A percentile compares a stretch with the other conserved stretches of the same genome.
These are phyloP conservation scores for Odontothrips loti DNA, from an alignment of 2,888 invertebrate species.

Conservation along the genomic window DNA sequence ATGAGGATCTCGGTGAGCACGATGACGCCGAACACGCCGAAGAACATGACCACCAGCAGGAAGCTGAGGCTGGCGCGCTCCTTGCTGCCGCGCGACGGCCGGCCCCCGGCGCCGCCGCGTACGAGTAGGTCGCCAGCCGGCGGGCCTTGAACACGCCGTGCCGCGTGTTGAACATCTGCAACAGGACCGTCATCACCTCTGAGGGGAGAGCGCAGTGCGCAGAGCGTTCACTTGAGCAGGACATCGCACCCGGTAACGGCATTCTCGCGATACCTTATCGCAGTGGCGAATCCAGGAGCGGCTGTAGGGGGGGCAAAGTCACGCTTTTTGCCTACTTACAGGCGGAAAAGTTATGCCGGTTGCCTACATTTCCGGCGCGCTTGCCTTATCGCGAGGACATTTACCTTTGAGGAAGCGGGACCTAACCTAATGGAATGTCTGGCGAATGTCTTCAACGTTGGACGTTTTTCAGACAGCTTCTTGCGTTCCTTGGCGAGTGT, in stretches of 20 bases:
- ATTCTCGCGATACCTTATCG: neutral
- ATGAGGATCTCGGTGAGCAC: slow-evolving; percentile 77
- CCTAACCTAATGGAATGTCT: neutral
- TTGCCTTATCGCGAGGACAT: neutral
- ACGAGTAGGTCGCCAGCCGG: slow-evolving; percentile 35
- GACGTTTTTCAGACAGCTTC: too few species aligned
- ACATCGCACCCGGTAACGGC: neutral
- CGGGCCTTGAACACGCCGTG: slow-evolving; percentile 31
- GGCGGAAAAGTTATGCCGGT: too few species aligned
- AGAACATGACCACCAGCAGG: slow-evolving; percentile 85
- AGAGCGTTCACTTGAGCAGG: neutral
- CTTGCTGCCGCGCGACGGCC: slow-evolving; percentile 31
- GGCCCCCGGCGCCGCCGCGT: neutral
- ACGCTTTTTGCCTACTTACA: too few species aligned
- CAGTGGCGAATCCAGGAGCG: too few species aligned
- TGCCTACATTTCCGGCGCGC: too few species aligned
- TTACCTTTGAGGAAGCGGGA: neutral
- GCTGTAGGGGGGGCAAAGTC: too few species aligned
- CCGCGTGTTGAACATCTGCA: slow-evolving; percentile 14
- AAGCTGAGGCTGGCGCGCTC: slow-evolving; percentile 85
- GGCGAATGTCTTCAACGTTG: too few species aligned
- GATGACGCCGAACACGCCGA: slow-evolving; percentile 81
- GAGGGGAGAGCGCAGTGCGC: neutral
- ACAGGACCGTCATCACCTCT: neutral
- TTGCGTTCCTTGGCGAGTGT: too few species aligned